Evolutionary conservation across 1,140 invertebrate genomes (phyloP).

Genomic region (Cataglyphis hispanica): DNA sequence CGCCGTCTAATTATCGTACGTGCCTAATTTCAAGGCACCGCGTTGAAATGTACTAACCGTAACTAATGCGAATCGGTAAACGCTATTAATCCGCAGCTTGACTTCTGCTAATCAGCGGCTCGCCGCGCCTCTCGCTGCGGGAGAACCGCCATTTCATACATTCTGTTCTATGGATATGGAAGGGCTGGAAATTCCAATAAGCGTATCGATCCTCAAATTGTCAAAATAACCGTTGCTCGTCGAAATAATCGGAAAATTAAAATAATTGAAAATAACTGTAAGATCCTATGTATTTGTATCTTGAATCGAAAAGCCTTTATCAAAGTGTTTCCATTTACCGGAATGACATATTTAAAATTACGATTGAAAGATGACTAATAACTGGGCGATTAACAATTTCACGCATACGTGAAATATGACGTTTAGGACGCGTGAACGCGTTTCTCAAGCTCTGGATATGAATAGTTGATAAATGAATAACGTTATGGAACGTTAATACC

Average conservation of each 20-base stretch:
- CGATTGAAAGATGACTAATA: neutral
- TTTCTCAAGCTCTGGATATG: constrained; percentile 32
- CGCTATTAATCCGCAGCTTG: constrained; percentile 74
- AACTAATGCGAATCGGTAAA: constrained; percentile 77
- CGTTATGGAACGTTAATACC: constrained; percentile 36
- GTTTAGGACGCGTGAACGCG: constrained; percentile 2
- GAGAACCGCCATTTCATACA: constrained; percentile 40
- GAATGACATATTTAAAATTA: constrained; percentile 3
- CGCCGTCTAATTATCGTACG: constrained; percentile 74
- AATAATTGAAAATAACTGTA: neutral
- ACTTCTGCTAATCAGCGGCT: constrained; percentile 72
- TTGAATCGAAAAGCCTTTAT: neutral
- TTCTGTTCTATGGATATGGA: constrained; percentile 11
- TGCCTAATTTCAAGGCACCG: constrained; percentile 76
- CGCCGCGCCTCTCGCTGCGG: constrained; percentile 12
- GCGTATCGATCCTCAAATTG: neutral
- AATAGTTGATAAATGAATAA: constrained; percentile 62
- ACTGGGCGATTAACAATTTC: constrained; percentile 16
- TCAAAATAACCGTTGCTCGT: neutral
- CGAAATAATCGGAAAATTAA: neutral
- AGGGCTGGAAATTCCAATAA: constrained; percentile 9
- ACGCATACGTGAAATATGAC: constrained; percentile 10
- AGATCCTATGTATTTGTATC: neutral
- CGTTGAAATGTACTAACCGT: constrained; percentile 74
- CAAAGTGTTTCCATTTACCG: neutral